phyloP scores from a whole-genome alignment of 1,140 invertebrate species.

The Teleopsis dalmanni region DNA sequence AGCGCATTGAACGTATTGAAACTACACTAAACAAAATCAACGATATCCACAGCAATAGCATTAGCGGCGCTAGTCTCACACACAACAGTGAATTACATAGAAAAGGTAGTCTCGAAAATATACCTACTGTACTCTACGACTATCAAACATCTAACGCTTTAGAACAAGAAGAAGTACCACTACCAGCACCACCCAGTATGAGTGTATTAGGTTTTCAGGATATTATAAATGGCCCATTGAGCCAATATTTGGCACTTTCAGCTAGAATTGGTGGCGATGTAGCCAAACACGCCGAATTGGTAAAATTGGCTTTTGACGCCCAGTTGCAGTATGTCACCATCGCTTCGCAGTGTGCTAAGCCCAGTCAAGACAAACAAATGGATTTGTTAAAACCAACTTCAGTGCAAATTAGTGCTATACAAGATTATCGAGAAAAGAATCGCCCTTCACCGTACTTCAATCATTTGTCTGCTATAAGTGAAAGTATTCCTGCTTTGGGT shows the following conservation, averaged over 20 bases:
- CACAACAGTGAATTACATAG: neutral
- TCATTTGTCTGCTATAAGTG: slow-evolving; percentile 90
- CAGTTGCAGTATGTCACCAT: slow-evolving; percentile 71
- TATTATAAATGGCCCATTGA: slow-evolving; percentile 67
- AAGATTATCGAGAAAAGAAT: slow-evolving; percentile 82
- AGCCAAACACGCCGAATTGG: slow-evolving; percentile 70
- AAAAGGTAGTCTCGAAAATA: slow-evolving; percentile 18
- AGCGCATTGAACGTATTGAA: slow-evolving; percentile 15
- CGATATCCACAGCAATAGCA: slow-evolving; percentile 14
- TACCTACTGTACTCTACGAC: slow-evolving; percentile 20
- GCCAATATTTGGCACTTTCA: slow-evolving; percentile 66
- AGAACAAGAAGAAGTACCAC: neutral
- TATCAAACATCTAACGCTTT: slow-evolving; percentile 4
- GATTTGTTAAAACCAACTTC: slow-evolving; percentile 74
- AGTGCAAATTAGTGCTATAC: slow-evolving; percentile 71
- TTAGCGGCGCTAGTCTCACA: neutral
- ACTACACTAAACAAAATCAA: slow-evolving; percentile 12
- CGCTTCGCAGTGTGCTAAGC: slow-evolving; percentile 61
- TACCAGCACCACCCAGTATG: slow-evolving; percentile 48
- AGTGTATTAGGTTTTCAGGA: slow-evolving; percentile 67
- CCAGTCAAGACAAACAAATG: slow-evolving; percentile 57
- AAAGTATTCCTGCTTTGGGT: slow-evolving; percentile 90
- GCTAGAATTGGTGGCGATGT: slow-evolving; percentile 85
- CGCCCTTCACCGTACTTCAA: slow-evolving; percentile 82
- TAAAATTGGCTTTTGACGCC: slow-evolving; percentile 73